A percentile compares a stretch with the other conserved stretches of the same genome.
Conservation (phyloP, 2,888 invertebrate species). For the Xanthorhoe designata region DNA sequence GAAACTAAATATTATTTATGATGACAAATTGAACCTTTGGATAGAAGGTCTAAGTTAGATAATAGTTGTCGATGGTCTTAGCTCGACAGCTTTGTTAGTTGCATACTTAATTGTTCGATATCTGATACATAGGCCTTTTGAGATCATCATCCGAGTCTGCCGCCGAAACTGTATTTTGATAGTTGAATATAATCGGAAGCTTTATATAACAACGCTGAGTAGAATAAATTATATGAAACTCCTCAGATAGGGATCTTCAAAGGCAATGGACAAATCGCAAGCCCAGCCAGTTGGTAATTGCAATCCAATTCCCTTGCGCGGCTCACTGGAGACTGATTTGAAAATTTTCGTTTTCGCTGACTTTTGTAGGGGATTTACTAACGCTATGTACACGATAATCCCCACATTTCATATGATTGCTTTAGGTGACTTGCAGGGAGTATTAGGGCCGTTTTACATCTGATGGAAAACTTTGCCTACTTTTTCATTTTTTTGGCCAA, state of each 20-base stretch:
- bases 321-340: conserved; percentile 34
- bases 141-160: too few relatives aligned
- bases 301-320: conserved; percentile 39
- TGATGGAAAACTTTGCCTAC: background rate
- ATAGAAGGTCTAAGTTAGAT: too few relatives aligned
- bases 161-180: too few relatives aligned
- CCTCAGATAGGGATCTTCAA: conserved; percentile 8
- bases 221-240: conserved; percentile 4
- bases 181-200: background rate
- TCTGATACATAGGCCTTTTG: too few relatives aligned
- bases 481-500: too few relatives aligned
- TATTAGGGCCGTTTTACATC: background rate
- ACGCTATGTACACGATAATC: background rate
- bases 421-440: background rate
- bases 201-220: background rate
- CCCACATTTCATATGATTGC: background rate
- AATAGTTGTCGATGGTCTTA: too few relatives aligned
- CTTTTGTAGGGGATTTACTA: conserved; percentile 25
- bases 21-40: too few relatives aligned
- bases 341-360: conserved; percentile 42
- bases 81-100: too few relatives aligned
- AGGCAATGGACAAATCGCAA: conserved; percentile 33
- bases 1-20: too few relatives aligned
- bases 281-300: conserved; percentile 42
- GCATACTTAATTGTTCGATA: too few relatives aligned